Evolutionary conservation across 2,888 invertebrate genomes (phyloP), one percentile per base, ranked within the genome.

Genomic region (Leptopterna dolabrata): DNA sequence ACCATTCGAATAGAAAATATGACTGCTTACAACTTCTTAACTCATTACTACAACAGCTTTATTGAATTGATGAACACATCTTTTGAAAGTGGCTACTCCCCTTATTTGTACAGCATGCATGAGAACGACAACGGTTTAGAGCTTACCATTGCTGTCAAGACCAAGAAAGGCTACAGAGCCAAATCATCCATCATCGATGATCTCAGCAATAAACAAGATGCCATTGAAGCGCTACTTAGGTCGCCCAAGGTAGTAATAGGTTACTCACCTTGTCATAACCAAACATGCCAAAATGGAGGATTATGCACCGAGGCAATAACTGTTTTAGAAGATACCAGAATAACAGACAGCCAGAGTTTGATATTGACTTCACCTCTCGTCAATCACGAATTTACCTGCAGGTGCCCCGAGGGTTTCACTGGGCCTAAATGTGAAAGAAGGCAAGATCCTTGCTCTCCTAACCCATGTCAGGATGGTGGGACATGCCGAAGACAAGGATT

Each of bases 361-460:
- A 95, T 98, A 45, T 94, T 98, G 76, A 96, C 97, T 27, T 96
- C 97, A 0, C 97, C 98, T 0, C 92, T 94, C 70, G 94, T 98
- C 0, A 93, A 94, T 11, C 96, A 97, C 91, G 95, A 96, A 89
- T 96, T 95, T 91, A 93, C 93, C 2, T 98, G 98, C 91, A 94
- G 95, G 89, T 98, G 98, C 91, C 94, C 95, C 0, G 96, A 96
- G 89, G 97, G 97, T 71, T 98, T 96, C 91, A 96, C 95, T 16
- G 98, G 98, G 0, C 93, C 93, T 0, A 94, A 95, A 88, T 98
- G 98, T 92, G 96, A 96, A 90, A 95, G 95, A 90, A 94, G 96
- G 9, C 97, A 97, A 92, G 97, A 98, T 92, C 98, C 98, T 0
- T 97, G 98, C 91, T 94, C 95, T 30, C 97, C 97, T 0, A 97